Evolutionary conservation across 2,113 vertebrate species (phyloP).

Genomic region (Recurvirostra avosetta): DNA sequence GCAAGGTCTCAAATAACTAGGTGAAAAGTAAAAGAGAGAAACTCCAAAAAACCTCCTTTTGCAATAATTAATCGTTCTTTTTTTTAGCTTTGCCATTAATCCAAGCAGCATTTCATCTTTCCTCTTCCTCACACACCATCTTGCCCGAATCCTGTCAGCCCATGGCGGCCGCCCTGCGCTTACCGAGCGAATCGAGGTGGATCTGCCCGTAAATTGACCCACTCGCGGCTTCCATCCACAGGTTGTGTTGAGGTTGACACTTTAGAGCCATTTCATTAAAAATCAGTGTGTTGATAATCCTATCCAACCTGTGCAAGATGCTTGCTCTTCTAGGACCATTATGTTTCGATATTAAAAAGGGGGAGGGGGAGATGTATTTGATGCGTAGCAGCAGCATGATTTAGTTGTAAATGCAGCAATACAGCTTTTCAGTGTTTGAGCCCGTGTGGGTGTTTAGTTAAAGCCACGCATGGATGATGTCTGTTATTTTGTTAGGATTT

Average conservation of each 20-base stretch:
- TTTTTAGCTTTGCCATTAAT: not conserved
- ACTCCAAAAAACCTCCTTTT: not conserved
- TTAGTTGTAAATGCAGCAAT: not conserved
- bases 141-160: not conserved
- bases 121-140: not conserved
- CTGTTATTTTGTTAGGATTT: not conserved
- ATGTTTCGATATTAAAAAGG: not conserved
- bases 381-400: not conserved
- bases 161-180: not conserved
- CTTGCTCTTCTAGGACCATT: not conserved
- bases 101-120: not conserved
- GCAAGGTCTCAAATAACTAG: not conserved
- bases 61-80: not conserved
- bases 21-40: not conserved
- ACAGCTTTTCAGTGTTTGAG: not conserved
- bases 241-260: not conserved
- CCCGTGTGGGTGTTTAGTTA: not conserved
- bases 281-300: fast-evolving
- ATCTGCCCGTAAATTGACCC: not conserved
- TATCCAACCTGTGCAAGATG: not conserved
- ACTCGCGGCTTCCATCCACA: fast-evolving
- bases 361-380: fast-evolving
- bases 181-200: not conserved
- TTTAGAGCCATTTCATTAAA: not conserved
- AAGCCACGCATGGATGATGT: not conserved